phyloP scores from a whole-genome alignment of 2,113 vertebrate species.

The Ia io region DNA sequence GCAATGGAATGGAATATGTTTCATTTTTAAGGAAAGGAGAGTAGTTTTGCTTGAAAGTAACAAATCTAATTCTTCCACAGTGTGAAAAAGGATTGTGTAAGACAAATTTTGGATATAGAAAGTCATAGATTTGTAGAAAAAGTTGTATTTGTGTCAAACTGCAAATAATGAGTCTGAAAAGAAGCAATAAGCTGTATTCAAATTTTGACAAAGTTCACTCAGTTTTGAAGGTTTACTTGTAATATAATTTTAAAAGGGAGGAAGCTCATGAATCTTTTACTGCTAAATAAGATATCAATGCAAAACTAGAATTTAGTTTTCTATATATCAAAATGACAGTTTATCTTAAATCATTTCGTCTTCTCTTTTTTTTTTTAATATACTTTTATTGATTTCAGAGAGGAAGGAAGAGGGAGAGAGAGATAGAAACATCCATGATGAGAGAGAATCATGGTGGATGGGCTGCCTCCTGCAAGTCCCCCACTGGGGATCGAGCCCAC shows the following conservation, averaged over 20 bases:
- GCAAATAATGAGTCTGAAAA: not conserved
- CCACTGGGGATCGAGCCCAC: too few relatives aligned
- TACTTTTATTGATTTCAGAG: too few relatives aligned
- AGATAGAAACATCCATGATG: too few relatives aligned
- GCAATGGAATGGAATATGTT: not conserved
- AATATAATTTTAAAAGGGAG: constrained; percentile 6
- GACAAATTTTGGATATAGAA: not conserved
- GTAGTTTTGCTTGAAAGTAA: not conserved
- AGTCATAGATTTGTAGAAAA: not conserved
- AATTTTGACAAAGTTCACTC: not conserved
- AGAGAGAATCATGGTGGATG: too few relatives aligned
- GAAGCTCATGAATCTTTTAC: not conserved
- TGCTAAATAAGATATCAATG: not conserved
- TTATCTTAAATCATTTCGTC: not conserved
- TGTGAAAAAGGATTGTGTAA: not conserved
- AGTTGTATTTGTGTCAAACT: not conserved
- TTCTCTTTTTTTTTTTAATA: not conserved
- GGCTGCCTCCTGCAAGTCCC: too few relatives aligned
- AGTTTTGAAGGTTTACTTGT: not conserved
- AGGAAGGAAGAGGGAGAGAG: too few relatives aligned
- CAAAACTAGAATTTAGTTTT: constrained; percentile 19
- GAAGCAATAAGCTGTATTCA: not conserved
- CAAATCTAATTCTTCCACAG: not conserved
- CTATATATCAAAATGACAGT: constrained; percentile 1
- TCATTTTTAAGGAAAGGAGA: constrained; percentile 20